phyloP scores from a whole-genome alignment of 2,113 vertebrate species.

The Cercopithecus mona region DNA sequence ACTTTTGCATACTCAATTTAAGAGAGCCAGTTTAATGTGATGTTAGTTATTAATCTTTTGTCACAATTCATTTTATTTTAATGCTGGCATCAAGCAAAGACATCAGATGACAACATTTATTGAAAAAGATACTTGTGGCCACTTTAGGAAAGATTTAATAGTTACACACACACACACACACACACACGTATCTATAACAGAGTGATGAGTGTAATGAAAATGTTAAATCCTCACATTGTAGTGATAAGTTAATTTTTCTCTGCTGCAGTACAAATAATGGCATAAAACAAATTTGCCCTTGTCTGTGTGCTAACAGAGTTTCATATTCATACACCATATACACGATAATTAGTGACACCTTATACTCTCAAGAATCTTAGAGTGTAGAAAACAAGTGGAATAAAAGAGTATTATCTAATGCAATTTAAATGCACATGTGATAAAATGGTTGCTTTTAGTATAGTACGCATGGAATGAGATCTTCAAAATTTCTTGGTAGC shows the following conservation, averaged over 20 bases:
- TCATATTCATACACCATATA: background rate
- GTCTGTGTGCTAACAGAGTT: background rate
- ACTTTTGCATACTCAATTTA: background rate
- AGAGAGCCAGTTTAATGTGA: constrained; percentile 2
- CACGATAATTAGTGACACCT: constrained; percentile 2
- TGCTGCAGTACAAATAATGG: constrained; percentile 35
- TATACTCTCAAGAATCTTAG: background rate
- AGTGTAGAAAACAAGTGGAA: background rate
- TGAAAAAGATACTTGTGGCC: background rate
- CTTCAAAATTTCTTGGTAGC: background rate
- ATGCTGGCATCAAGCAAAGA: constrained; percentile 16
- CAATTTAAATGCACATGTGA: constrained; percentile 39
- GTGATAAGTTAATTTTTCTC: background rate
- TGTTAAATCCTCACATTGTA: background rate
- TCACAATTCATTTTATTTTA: constrained; percentile 43
- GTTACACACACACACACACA: background rate
- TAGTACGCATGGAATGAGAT: constrained; percentile 22
- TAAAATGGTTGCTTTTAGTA: constrained; percentile 51
- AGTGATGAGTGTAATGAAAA: background rate
- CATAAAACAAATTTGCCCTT: constrained; percentile 44
- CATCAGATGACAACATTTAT: background rate
- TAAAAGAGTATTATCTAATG: constrained; percentile 42
- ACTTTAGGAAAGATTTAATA: constrained; percentile 1
- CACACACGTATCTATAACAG: background rate
- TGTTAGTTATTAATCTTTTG: background rate